Conservation (phyloP, 2,797 vertebrate genomes). For the Danio tinwini region DNA sequence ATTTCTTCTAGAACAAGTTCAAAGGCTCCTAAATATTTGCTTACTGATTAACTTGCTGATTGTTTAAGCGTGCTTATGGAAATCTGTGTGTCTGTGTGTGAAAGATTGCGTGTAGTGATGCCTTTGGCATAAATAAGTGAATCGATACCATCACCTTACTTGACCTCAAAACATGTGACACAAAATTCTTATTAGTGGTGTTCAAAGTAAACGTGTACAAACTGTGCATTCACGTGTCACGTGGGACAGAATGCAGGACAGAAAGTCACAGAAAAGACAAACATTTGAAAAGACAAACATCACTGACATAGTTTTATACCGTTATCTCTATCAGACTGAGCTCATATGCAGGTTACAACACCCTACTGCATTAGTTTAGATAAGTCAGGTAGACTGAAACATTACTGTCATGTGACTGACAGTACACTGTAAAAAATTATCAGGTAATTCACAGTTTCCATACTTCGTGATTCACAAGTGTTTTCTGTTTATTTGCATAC, state of each 20-base stretch:
- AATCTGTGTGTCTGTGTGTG: neutral
- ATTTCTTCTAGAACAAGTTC: slow-evolving; percentile 19
- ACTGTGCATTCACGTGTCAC: neutral
- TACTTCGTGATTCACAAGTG: too few relatives aligned
- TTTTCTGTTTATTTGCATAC: too few relatives aligned
- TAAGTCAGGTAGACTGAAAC: too few relatives aligned
- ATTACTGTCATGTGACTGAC: too few relatives aligned
- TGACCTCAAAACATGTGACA: slow-evolving; percentile 25
- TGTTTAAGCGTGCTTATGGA: slow-evolving; percentile 8
- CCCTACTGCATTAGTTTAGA: too few relatives aligned
- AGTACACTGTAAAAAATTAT: too few relatives aligned
- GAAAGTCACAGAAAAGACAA: neutral
- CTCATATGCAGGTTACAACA: too few relatives aligned
- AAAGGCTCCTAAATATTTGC: slow-evolving; percentile 36
- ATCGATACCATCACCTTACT: slow-evolving; percentile 14
- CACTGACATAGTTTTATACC: neutral
- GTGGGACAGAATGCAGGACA: neutral
- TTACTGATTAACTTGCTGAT: slow-evolving; percentile 41
- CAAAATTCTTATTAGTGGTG: neutral
- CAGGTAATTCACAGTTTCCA: too few relatives aligned
- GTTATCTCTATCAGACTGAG: neutral
- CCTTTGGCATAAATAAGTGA: slow-evolving; percentile 36
- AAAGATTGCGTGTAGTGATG: slow-evolving; percentile 15
- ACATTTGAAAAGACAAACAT: neutral
- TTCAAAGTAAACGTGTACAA: neutral